Base-by-base conservation (phyloP, 2,797 vertebrate species). In the Lepilemur ruficaudatus region DNA sequence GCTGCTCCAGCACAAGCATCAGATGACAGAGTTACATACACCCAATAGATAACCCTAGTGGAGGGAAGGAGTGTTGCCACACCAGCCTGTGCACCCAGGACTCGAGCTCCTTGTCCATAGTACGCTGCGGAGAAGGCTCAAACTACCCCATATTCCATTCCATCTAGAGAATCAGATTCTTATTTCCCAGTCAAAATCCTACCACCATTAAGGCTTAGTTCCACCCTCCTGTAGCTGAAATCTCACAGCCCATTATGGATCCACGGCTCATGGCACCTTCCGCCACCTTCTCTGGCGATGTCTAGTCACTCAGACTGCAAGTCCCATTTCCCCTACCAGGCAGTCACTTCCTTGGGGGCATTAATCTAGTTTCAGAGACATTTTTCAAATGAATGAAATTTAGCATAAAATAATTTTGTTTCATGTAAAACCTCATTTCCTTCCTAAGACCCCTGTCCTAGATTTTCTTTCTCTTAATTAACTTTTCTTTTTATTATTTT, bases 21-120 rank as follows among this genome's bases (percentile, higher is more conserved):
- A 50, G 72, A 30, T 4, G 46, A 25, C 2, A 1, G 17, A 28
- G 22, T 59, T 1, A 7, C 1, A 2, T 20, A 11, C 32, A 38
- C 23, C 15, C 0, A 17, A 43, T 0, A 43, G 30, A 7, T 0
- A 14, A 5, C 30, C 43, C 55, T 30, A 2, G n/a, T 2, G 22
- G 91, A 18, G 14, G 72, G 4, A 14, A 25, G 57, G 11, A 18
- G 32, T 13, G 84, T 23, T 8, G 23, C n/a, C 2, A 0, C 2
- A 23, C 5, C 30, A 20, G 80, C 46, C 7, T 8, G 5, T 7
- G 69, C 59, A 7, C 35, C 4, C 4, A 32, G 50, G 38, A 79
- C 23, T 9, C 0, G 35, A 65, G 25, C 28, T 22, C 63, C n/a
- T 22, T 20, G 5, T 4, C 28, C 1, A 67, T 0, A 38, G 38